Evolutionary conservation across 1,140 invertebrate species (phyloP).

Genomic region (Grapholita molesta): DNA sequence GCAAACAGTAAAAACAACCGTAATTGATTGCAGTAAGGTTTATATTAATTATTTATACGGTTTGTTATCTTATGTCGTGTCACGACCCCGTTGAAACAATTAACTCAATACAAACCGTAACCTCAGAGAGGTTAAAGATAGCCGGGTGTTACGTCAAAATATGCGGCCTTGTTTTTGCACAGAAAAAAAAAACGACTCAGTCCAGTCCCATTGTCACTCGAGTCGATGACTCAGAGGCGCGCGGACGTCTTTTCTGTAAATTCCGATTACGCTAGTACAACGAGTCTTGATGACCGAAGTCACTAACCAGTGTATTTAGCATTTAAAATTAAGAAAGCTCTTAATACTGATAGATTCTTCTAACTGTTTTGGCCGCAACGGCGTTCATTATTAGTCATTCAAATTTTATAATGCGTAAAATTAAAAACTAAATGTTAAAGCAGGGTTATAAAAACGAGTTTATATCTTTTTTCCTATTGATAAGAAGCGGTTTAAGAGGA

Average conservation of each 20-base stretch:
- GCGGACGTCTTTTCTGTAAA: neutral
- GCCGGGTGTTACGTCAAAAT: constrained; percentile 9
- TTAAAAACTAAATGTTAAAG: too few relatives aligned
- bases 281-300: too few relatives aligned
- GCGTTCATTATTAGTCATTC: too few relatives aligned
- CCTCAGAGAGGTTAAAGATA: neutral
- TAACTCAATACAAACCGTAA: neutral
- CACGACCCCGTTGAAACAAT: neutral
- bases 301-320: too few relatives aligned
- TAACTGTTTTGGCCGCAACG: too few relatives aligned
- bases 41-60: neutral
- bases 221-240: neutral
- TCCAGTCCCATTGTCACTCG: too few relatives aligned
- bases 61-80: neutral
- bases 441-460: too few relatives aligned
- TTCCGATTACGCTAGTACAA: neutral
- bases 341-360: too few relatives aligned
- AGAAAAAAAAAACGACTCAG: neutral
- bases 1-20: neutral
- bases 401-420: too few relatives aligned
- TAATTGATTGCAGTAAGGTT: neutral
- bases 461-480: too few relatives aligned
- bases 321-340: too few relatives aligned
- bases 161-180: constrained; percentile 9
- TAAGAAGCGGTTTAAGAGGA: too few relatives aligned